Base-by-base conservation (phyloP, 2,113 vertebrate species). In the Mormoops blainvillei region DNA sequence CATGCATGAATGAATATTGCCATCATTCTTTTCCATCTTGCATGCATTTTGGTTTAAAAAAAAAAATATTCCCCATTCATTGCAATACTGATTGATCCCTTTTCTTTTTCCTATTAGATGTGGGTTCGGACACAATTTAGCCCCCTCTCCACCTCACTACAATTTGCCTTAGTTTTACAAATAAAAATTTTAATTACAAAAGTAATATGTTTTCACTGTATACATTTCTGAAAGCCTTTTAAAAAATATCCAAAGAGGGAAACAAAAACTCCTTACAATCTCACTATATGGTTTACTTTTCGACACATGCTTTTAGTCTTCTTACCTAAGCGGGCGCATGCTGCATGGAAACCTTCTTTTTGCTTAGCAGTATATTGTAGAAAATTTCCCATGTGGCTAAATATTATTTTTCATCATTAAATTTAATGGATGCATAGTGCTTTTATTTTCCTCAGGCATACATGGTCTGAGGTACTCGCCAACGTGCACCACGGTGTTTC, bases 221-320 rank as follows among this genome's bases (percentile, higher is more conserved):
- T 82, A 94, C 74, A 74, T 94, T 54, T 94, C 76, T 82, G 50
- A 71, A 58, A 96, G 61, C 71, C 65, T 87, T 85, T 96, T n/a
- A 20, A 61, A 58, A 94, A 91, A 77, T 87, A 83, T 54, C 10
- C 52, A 81, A 28, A 86, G 93, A 92, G 26, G 38, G 65, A 96
- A 77, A 85, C 50, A 81, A 84, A 95, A 95, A n/a, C 11, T 22
- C 33, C 19, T 78, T 86, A 48, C 45, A 52, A 83, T 90, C 52
- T 41, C 19, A 78, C 18, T 4, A 13, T 61, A 38, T 78, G 7
- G 52, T 80, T 87, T 65, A 26, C 56, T 48, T 96, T 86, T 73
- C 43, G 58, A 92, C 14, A 67, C 36, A 7, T 43, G 31, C 48
- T 81, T 91, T 88, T 33, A 48, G 31, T 74, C 18, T 50, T 81